Percentiles rank a stretch among this genome's conserved stretches.
Conservation (phyloP, 2,113 vertebrate genomes). For the Sinocyclocheilus anshuiensis region DNA sequence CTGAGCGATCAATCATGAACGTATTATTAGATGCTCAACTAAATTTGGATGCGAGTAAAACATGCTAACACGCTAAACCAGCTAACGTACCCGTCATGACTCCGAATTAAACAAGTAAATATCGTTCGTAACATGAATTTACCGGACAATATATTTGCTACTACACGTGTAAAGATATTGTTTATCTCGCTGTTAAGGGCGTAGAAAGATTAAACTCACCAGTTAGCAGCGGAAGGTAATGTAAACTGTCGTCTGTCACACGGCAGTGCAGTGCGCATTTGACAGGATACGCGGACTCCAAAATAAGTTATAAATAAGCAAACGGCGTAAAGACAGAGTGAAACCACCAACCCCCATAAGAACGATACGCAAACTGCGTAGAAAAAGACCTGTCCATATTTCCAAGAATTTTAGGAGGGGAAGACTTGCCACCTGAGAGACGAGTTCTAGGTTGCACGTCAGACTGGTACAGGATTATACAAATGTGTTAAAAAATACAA, state of each 20-base stretch:
- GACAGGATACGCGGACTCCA: conserved; percentile 3
- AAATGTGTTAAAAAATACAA: not conserved
- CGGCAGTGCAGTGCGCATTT: not conserved
- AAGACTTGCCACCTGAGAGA: not conserved
- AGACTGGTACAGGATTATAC: not conserved
- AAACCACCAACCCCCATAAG: not conserved
- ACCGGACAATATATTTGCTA: not conserved
- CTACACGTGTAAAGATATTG: not conserved
- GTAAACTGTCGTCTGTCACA: not conserved
- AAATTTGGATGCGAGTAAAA: not conserved
- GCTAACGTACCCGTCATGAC: not conserved
- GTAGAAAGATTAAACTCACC: not conserved
- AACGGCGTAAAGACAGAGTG: not conserved
- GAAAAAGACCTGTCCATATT: not conserved
- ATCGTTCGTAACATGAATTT: not conserved
- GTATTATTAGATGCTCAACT: not conserved
- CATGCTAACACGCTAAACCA: conserved; percentile 34
- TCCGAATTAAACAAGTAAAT: not conserved
- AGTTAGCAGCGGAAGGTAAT: not conserved
- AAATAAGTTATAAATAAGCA: not conserved
- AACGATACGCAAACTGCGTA: not conserved
- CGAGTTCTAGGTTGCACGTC: conserved; percentile 3
- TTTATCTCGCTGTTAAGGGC: not conserved
- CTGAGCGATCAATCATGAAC: not conserved
- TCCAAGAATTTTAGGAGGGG: conserved; percentile 3